Conservation (phyloP, 2,797 vertebrate species). For the Fistularia tabacaria region DNA sequence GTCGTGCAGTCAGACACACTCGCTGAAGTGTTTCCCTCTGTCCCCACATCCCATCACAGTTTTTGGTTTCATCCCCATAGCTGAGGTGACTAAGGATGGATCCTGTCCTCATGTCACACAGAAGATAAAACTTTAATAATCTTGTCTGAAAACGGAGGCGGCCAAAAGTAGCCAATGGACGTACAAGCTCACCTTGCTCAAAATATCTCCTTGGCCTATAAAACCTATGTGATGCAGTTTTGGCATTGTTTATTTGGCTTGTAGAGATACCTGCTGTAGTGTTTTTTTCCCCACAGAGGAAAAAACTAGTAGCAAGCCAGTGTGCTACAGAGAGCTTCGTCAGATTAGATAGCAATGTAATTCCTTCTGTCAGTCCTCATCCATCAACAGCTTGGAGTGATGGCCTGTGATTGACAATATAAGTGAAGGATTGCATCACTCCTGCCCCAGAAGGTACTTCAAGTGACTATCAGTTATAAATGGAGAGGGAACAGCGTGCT, state of each 20-base stretch:
- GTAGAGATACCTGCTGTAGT: conserved; percentile 29
- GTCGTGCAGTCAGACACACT: conserved; percentile 3
- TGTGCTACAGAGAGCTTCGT: conserved; percentile 21
- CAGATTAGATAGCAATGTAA: conserved; percentile 55
- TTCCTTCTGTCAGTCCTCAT: conserved; percentile 46
- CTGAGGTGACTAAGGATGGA: conserved; percentile 26
- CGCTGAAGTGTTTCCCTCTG: not conserved
- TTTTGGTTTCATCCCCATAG: conserved; percentile 11
- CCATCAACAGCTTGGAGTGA: conserved; percentile 34
- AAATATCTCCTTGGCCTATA: conserved; percentile 8
- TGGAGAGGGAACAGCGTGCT: too few species aligned
- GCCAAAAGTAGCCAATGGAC: conserved; percentile 18
- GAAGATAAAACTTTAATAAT: conserved; percentile 45
- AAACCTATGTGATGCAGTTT: conserved; percentile 19
- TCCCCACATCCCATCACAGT: not conserved
- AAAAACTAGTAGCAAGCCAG: conserved; percentile 27
- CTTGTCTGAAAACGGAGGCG: conserved; percentile 8
- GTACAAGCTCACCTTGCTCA: conserved; percentile 6
- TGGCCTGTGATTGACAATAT: conserved; percentile 11
- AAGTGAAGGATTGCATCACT: conserved; percentile 15
- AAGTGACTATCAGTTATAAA: too few species aligned
- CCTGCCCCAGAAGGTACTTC: not conserved
- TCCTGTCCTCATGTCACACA: conserved; percentile 28
- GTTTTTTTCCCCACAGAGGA: conserved; percentile 12
- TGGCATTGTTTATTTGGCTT: conserved; percentile 7